Conservation (phyloP, 30 jellyfish, hydroid and myxozoan genomes). For the Mastigias papua region DNA sequence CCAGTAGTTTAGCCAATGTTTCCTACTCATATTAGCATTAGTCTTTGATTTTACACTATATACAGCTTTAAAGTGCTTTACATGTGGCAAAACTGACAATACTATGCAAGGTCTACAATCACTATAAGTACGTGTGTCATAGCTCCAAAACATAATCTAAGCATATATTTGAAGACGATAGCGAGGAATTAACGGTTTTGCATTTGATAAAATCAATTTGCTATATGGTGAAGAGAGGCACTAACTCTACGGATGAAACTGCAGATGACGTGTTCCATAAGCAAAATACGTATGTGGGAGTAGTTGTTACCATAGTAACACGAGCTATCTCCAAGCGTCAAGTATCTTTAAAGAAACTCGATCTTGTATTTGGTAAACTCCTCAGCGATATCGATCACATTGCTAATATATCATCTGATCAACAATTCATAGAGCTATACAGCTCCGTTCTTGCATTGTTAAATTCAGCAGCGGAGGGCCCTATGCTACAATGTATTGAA, state of each 20-base stretch:
- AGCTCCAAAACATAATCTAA: too few species aligned
- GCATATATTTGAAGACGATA: conserved; percentile 60
- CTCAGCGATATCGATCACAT: conserved; percentile 30
- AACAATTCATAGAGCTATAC: conserved; percentile 27
- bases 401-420: not conserved
- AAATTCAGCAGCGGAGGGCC: conserved; percentile 58
- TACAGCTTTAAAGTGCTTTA: too few species aligned
- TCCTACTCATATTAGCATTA: too few species aligned
- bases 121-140: too few species aligned
- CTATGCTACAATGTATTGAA: conserved; percentile 39
- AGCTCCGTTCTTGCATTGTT: conserved; percentile 30
- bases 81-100: too few species aligned
- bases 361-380: not conserved
- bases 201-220: conserved; percentile 47
- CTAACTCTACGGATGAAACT: not conserved
- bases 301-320: conserved; percentile 2
- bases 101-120: too few species aligned
- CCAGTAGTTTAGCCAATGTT: too few species aligned
- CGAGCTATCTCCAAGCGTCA: conserved; percentile 30
- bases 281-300: conserved; percentile 59
- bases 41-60: too few species aligned
- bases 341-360: not conserved
- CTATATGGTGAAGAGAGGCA: not conserved
- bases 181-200: conserved; percentile 1
- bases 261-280: conserved; percentile 16